Percentiles rank a stretch among this genome's conserved stretches.
Conservation (phyloP, 2,797 vertebrate species). For the Syngnathus rostellatus region DNA sequence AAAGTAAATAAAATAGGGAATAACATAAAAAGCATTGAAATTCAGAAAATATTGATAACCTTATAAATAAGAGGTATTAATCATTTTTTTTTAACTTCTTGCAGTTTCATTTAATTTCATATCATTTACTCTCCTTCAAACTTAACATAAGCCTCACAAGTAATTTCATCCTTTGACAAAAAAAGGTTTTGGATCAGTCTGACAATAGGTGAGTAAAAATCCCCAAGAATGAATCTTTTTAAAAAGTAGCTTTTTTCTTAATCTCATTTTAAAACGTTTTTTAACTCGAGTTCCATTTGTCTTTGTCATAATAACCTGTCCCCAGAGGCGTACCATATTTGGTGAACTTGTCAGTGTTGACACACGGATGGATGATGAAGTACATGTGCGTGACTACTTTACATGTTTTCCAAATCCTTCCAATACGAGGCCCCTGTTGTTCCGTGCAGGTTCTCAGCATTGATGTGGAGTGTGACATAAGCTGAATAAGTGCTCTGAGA, state of each 20-base stretch:
- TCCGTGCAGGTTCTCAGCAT: constrained; percentile 37
- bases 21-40: too few species aligned
- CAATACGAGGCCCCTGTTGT: constrained; percentile 24
- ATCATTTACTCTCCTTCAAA: too few species aligned
- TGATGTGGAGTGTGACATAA: constrained; percentile 50
- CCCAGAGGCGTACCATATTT: constrained; percentile 10
- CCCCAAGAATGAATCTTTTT: too few species aligned
- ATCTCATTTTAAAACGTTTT: neutral
- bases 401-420: constrained; percentile 37
- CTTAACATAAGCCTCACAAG: too few species aligned
- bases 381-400: constrained; percentile 67
- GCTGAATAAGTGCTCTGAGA: constrained; percentile 20
- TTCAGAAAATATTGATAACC: too few species aligned
- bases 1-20: neutral
- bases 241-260: neutral
- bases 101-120: too few species aligned
- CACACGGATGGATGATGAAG: constrained; percentile 55
- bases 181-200: too few species aligned
- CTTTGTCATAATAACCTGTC: neutral
- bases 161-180: neutral
- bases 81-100: too few species aligned
- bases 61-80: too few species aligned
- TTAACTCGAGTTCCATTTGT: neutral
- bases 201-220: too few species aligned
- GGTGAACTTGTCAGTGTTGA: constrained; percentile 45